Conservation (phyloP, 2,113 vertebrate species). For the Scalopus aquaticus region DNA sequence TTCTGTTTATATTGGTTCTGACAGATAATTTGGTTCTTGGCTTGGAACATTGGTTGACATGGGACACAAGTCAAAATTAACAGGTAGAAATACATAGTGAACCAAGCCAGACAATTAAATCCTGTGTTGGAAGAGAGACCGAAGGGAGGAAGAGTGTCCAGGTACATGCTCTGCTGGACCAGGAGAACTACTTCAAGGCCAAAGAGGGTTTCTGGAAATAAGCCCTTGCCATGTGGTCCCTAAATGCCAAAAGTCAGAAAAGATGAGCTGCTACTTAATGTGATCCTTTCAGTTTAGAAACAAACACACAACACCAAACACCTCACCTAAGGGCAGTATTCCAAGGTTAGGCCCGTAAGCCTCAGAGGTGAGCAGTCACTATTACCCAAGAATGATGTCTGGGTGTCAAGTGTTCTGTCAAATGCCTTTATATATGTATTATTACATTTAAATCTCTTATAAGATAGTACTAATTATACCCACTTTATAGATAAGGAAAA, state of each 20-base stretch:
- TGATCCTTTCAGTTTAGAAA: neutral
- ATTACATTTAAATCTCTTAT: neutral
- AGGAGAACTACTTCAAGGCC: neutral
- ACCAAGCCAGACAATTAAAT: neutral
- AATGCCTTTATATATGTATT: neutral
- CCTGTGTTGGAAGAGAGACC: neutral
- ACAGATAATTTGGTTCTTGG: neutral
- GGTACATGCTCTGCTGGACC: fast-evolving
- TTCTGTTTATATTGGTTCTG: neutral
- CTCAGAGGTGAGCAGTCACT: neutral
- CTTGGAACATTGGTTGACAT: neutral
- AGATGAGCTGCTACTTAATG: neutral
- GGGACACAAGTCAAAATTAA: neutral
- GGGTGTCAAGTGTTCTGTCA: neutral
- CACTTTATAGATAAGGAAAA: neutral
- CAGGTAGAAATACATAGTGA: neutral
- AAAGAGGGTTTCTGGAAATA: neutral
- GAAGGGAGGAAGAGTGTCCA: neutral
- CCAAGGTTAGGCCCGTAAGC: neutral
- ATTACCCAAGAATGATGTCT: neutral
- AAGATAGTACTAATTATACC: neutral
- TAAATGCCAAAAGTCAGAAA: neutral
- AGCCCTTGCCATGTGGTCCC: neutral
- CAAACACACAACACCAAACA: neutral
- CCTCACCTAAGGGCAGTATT: neutral